Conservation (phyloP, 2,888 invertebrate genomes). For the Eupithecia pulchellata region DNA sequence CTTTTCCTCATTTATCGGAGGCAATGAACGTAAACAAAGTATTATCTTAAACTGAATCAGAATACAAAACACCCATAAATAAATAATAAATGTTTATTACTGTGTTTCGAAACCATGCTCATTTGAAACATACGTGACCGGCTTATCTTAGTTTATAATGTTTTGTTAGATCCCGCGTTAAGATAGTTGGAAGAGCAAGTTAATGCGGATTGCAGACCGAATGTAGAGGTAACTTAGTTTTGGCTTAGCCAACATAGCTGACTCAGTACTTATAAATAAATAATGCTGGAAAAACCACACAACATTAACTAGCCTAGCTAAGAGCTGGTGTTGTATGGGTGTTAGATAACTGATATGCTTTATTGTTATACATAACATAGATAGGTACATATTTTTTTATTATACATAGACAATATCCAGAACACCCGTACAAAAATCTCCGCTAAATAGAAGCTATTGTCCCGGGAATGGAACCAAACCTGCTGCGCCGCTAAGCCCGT, state of each 20-base stretch:
- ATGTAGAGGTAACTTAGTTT: neutral
- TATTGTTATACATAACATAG: too few species aligned
- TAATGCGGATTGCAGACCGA: neutral
- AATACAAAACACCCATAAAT: conserved; percentile 32
- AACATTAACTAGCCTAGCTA: too few species aligned
- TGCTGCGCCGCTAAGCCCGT: too few species aligned
- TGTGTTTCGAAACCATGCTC: conserved; percentile 21
- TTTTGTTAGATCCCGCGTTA: neutral
- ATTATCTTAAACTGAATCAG: conserved; percentile 29
- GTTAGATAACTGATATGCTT: too few species aligned
- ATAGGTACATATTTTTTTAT: too few species aligned
- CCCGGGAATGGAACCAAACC: too few species aligned
- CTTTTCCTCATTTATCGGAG: conserved; percentile 13
- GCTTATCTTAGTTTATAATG: conserved; percentile 12
- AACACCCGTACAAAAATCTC: too few species aligned
- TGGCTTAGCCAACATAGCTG: neutral
- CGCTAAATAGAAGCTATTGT: too few species aligned
- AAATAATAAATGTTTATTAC: conserved; percentile 25
- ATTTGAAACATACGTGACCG: conserved; percentile 32
- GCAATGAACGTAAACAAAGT: conserved; percentile 15
- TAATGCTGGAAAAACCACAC: too few species aligned
- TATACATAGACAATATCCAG: too few species aligned
- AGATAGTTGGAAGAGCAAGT: neutral
- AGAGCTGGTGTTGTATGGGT: too few species aligned
- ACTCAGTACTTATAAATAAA: too few species aligned